Conservation (phyloP, 2,888 invertebrate genomes). For the Orgyia antiqua region DNA sequence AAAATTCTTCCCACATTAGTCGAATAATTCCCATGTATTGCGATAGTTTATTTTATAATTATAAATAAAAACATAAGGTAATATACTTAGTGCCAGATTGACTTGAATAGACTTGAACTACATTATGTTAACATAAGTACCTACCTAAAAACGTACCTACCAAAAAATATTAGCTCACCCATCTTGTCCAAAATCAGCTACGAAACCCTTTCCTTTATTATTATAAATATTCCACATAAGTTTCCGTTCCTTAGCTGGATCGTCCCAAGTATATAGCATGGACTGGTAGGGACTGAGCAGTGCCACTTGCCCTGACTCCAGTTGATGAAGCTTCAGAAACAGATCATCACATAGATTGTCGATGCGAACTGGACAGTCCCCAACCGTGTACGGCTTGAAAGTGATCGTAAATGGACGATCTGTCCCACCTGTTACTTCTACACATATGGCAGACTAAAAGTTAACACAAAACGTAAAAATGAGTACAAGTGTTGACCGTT, state of each 20-base stretch:
- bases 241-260: slow-evolving; percentile 84
- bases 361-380: slow-evolving; percentile 89
- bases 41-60: background rate
- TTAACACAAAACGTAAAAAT: no score
- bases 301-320: slow-evolving; percentile 76
- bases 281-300: slow-evolving; percentile 86
- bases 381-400: slow-evolving; percentile 84
- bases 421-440: slow-evolving; percentile 85
- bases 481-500: no score
- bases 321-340: slow-evolving; percentile 88
- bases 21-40: no score
- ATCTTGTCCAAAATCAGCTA: slow-evolving; percentile 84
- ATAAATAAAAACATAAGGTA: background rate
- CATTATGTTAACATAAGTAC: no score
- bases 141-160: no score
- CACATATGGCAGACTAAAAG: slow-evolving; percentile 81
- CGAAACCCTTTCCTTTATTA: slow-evolving; percentile 84
- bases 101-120: no score
- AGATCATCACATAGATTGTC: slow-evolving; percentile 91
- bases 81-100: no score
- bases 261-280: slow-evolving; percentile 91
- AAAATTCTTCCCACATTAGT: no score
- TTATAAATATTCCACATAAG: slow-evolving; percentile 91
- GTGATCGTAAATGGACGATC: slow-evolving; percentile 85
- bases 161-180: no score